Evolutionary conservation across 2,888 invertebrate genomes (phyloP), one percentile per base, ranked within the genome.

Genomic region (Sphaerophoria taeniata): DNA sequence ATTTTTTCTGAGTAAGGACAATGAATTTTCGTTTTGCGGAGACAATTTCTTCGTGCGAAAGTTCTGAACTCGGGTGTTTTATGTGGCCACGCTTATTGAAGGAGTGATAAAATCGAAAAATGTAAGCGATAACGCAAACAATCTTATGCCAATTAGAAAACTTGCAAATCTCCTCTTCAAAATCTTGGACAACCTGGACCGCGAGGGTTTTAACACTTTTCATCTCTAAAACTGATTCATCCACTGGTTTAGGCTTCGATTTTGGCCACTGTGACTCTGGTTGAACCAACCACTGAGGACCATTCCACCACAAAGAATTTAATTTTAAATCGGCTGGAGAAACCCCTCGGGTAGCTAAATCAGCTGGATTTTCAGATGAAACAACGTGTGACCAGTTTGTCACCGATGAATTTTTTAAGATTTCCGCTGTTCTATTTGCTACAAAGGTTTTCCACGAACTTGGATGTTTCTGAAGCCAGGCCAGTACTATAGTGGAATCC

Each of bases 361-460:
- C 80, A 5, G 77, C 80, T 0, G 85, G 76, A 36, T 83, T 87
- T 5, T 80, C 76, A 3, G 9, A 16, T 0, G 78, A 72, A 4
- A 53, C 7, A 11, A 87, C 77, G 45, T 87, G 78, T 2, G 56
- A 34, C 85, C 85, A 86, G 6, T 39, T 12, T 24, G n/a, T 7
- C 0, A 3, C 7, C 4, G 36, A 4, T 6, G 43, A 24, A 16
- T 67, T 53, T 0, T 6, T 53, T 39, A 43, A 14, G 3, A 70
- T 70, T 14, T 55, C 69, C 6, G 86, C 11, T 0, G 55, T 56
- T 60, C 86, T n/a, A 58, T 86, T 78, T 3, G 80, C 83, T 0
- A 84, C 75, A 33, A 73, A 87, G 0, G 73, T 79, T 61, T 84
- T 81, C 78, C 75, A 78, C 7, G 63, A 31, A n/a, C 34, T 33